Conservation (phyloP, 2,888 invertebrate genomes). For the Eutolmus rufibarbis region DNA sequence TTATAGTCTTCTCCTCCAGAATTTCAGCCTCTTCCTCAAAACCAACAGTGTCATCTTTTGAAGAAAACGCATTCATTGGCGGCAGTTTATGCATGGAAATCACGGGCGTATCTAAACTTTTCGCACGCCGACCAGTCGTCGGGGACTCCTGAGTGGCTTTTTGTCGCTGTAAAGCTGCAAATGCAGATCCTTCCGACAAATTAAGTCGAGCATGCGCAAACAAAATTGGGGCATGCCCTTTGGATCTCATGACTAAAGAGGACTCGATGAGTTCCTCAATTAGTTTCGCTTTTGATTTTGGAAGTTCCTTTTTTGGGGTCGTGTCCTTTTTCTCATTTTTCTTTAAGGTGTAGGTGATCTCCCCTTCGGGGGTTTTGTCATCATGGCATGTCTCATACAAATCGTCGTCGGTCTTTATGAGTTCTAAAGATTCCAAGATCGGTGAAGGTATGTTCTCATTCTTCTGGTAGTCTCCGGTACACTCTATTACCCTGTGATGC, state of each 20-base stretch:
- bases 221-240: constrained; percentile 78
- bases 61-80: constrained; percentile 84
- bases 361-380: constrained; percentile 66
- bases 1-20: constrained; percentile 68
- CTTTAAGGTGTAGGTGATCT: constrained; percentile 64
- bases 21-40: constrained; percentile 73
- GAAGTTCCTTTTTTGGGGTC: constrained; percentile 50
- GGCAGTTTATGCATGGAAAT: constrained; percentile 81
- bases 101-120: constrained; percentile 84
- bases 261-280: constrained; percentile 74
- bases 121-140: constrained; percentile 77
- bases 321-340: constrained; percentile 50
- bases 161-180: constrained; percentile 77
- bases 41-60: constrained; percentile 87
- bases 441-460: constrained; percentile 72
- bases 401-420: constrained; percentile 69
- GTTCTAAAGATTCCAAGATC: constrained; percentile 69
- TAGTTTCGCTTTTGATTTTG: constrained; percentile 65
- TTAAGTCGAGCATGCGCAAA: constrained; percentile 83
- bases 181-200: constrained; percentile 83
- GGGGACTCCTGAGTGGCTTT: constrained; percentile 79
- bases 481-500: constrained; percentile 66
- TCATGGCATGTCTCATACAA: constrained; percentile 59
- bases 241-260: constrained; percentile 71
- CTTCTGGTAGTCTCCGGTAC: constrained; percentile 68